Percentiles rank a stretch among this genome's conserved stretches.
phyloP scores from a whole-genome alignment of 2,113 vertebrate species.

The Notarius quadriscutis region DNA sequence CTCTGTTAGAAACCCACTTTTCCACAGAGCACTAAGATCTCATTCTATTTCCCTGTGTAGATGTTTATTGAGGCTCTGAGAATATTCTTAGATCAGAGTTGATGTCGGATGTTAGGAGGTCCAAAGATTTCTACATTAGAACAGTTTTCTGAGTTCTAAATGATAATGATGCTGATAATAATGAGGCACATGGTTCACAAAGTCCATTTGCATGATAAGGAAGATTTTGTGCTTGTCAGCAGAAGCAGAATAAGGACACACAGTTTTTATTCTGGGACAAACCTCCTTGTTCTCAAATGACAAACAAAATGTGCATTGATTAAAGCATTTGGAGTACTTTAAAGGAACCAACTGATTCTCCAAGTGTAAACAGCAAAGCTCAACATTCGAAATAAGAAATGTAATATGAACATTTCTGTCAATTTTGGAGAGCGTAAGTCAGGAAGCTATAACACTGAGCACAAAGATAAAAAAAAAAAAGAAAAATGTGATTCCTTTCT shows the following conservation, averaged over 20 bases:
- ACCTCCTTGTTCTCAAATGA: not conserved
- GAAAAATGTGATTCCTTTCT: slow-evolving; percentile 2
- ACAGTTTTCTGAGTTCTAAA: not conserved
- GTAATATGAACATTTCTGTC: slow-evolving; percentile 1
- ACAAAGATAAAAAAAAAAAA: not conserved
- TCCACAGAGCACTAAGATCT: not conserved
- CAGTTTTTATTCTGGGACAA: not conserved
- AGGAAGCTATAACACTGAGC: slow-evolving; percentile 8
- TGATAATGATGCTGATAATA: not conserved
- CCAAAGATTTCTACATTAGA: not conserved
- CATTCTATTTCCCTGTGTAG: not conserved
- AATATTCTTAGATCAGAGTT: not conserved
- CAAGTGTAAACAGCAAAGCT: not conserved
- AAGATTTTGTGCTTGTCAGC: not conserved
- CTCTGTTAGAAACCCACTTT: not conserved
- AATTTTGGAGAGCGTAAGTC: slow-evolving; percentile 23
- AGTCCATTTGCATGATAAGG: not conserved
- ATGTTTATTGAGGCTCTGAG: not conserved
- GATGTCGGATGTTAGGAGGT: not conserved
- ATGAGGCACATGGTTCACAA: not conserved
- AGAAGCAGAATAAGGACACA: not conserved
- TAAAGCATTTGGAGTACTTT: not conserved
- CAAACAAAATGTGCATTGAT: not conserved
- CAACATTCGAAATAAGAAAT: slow-evolving; percentile 37
- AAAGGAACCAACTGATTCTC: not conserved